Evolutionary conservation across 2,797 vertebrate genomes (phyloP).

Genomic region (Hippoglossus hippoglossus): DNA sequence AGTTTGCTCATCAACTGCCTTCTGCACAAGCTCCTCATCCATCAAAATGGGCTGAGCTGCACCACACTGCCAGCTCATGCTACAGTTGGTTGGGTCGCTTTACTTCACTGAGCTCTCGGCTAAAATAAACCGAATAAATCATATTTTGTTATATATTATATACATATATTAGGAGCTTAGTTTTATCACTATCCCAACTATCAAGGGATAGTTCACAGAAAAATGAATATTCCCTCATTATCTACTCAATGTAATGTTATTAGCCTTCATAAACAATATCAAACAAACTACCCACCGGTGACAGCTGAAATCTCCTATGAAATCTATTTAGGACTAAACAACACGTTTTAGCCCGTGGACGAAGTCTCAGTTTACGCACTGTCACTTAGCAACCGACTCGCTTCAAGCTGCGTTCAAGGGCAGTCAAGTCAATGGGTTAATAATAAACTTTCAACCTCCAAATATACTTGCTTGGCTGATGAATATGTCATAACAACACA

Average conservation of each 20-base stretch:
- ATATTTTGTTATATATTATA: neutral
- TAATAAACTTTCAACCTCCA: neutral
- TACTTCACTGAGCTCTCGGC: neutral
- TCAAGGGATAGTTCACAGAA: too few species aligned
- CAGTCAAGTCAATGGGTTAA: neutral
- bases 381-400: slow-evolving; percentile 76
- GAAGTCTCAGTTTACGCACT: slow-evolving; percentile 15
- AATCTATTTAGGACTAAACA: neutral
- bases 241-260: too few species aligned
- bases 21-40: slow-evolving; percentile 83
- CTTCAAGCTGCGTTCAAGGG: slow-evolving; percentile 63
- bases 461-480: neutral
- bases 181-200: too few species aligned
- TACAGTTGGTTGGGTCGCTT: slow-evolving; percentile 16
- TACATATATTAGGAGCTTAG: neutral
- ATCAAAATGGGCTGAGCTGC: slow-evolving; percentile 80
- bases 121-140: neutral
- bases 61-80: slow-evolving; percentile 72
- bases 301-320: neutral
- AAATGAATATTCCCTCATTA: too few species aligned
- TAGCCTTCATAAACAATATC: too few species aligned
- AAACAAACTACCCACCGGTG: neutral
- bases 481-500: neutral
- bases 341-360: neutral
- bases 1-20: slow-evolving; percentile 81